A percentile compares a stretch with the other conserved stretches of the same genome.
Conservation (phyloP, 2,797 vertebrate genomes). For the Percopsis omiscomaycus region DNA sequence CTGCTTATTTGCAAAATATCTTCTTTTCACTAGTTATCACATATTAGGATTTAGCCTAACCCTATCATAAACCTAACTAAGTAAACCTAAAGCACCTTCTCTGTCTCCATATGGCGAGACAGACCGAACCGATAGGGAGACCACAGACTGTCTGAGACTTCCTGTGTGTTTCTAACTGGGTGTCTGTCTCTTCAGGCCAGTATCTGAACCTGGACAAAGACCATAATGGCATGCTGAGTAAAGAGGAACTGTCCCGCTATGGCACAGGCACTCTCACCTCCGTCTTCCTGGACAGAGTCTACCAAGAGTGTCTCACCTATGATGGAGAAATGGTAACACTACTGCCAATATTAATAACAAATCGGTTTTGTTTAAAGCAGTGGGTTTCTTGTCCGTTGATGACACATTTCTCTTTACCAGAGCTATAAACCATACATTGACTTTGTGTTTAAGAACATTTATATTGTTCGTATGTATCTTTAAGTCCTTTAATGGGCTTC, state of each 20-base stretch:
- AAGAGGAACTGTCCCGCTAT: conserved; percentile 96
- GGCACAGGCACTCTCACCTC: conserved; percentile 95
- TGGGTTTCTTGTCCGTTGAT: too few species aligned
- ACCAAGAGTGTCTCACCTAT: conserved; percentile 97
- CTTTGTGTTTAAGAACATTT: too few species aligned
- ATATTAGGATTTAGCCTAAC: too few species aligned
- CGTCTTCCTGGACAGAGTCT: conserved; percentile 94
- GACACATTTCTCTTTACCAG: too few species aligned
- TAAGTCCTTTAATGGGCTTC: background rate
- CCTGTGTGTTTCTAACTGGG: background rate
- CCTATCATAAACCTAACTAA: background rate
- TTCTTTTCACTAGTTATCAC: too few species aligned
- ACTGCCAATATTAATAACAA: background rate
- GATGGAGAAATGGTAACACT: conserved; percentile 95
- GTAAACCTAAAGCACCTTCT: background rate
- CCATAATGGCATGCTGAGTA: conserved; percentile 98
- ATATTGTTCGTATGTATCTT: too few species aligned
- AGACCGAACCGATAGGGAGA: too few species aligned
- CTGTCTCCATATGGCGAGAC: too few species aligned
- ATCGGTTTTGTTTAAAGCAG: too few species aligned
- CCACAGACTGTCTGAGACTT: background rate
- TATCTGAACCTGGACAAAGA: conserved; percentile 98
- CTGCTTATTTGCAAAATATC: too few species aligned
- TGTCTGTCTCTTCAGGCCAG: conserved; percentile 79
- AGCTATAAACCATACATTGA: too few species aligned